Evolutionary conservation across 2,888 invertebrate genomes (phyloP).

Genomic region (Chymomyza procnemis): DNA sequence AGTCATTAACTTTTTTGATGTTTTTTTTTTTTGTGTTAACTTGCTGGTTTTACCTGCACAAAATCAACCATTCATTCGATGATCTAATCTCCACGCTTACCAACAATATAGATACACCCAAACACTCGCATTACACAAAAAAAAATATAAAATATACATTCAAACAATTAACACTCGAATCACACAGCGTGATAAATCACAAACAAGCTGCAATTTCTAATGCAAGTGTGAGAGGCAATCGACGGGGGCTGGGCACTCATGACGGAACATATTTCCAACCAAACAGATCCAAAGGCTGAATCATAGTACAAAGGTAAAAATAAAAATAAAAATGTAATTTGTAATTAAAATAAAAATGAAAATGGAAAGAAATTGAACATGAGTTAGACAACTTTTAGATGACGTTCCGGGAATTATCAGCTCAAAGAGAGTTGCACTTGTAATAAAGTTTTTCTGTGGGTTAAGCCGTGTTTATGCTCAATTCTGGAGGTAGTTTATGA

Average conservation of each 20-base stretch:
- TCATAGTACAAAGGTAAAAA: not conserved
- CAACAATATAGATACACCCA: constrained; percentile 39
- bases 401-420: not conserved
- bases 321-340: not conserved
- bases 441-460: not conserved
- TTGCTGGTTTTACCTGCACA: constrained; percentile 51
- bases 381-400: not conserved
- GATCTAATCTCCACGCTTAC: constrained; percentile 59
- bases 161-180: not conserved
- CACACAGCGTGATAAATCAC: constrained; percentile 40
- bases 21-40: no score
- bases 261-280: not conserved
- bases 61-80: constrained; percentile 22
- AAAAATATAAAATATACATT: not conserved
- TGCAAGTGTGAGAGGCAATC: constrained; percentile 15
- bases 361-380: not conserved
- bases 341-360: not conserved
- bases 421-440: not conserved
- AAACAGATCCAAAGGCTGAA: not conserved
- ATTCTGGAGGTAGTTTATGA: not conserved
- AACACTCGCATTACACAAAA: no score
- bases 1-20: constrained; percentile 44
- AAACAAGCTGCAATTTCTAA: constrained; percentile 19
- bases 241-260: constrained; percentile 10
- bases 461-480: not conserved